phyloP scores from a whole-genome alignment of 2,888 invertebrate species.

The Neria commutata region DNA sequence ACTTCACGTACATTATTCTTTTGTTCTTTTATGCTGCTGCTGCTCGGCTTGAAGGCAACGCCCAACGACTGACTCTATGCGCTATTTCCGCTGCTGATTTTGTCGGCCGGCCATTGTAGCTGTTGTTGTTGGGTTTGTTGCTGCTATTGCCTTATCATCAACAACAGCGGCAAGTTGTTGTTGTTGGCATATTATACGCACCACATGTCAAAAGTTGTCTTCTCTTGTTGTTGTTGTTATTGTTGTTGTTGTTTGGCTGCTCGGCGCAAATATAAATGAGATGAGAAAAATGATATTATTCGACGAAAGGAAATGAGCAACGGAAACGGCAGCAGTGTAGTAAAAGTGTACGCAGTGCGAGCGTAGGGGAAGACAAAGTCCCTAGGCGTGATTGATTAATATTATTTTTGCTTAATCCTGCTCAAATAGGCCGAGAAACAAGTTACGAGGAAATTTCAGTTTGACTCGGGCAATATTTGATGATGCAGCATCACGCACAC shows the following conservation, averaged over 20 bases:
- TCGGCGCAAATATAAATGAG: too few species aligned
- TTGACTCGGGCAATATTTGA: too few species aligned
- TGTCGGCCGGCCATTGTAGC: background rate
- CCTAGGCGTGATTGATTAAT: conserved; percentile 52
- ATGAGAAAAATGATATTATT: conserved; percentile 1
- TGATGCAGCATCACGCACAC: too few species aligned
- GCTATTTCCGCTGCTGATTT: background rate
- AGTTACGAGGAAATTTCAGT: conserved; percentile 44
- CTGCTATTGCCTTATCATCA: background rate
- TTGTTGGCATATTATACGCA: conserved; percentile 11
- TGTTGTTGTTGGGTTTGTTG: background rate
- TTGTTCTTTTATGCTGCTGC: background rate
- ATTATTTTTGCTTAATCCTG: conserved; percentile 52
- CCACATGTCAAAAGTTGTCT: conserved; percentile 13
- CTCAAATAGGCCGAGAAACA: conserved; percentile 48
- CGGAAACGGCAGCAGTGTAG: conserved; percentile 1
- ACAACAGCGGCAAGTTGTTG: background rate
- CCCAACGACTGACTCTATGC: background rate
- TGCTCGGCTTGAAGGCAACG: background rate
- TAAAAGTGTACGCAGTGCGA: background rate
- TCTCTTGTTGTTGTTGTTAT: background rate
- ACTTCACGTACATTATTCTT: background rate
- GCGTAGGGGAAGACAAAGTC: too few species aligned
- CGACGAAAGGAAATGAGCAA: background rate
- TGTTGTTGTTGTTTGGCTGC: background rate